phyloP scores from a whole-genome alignment of 2,113 vertebrate species.

The Labrus mixtus region DNA sequence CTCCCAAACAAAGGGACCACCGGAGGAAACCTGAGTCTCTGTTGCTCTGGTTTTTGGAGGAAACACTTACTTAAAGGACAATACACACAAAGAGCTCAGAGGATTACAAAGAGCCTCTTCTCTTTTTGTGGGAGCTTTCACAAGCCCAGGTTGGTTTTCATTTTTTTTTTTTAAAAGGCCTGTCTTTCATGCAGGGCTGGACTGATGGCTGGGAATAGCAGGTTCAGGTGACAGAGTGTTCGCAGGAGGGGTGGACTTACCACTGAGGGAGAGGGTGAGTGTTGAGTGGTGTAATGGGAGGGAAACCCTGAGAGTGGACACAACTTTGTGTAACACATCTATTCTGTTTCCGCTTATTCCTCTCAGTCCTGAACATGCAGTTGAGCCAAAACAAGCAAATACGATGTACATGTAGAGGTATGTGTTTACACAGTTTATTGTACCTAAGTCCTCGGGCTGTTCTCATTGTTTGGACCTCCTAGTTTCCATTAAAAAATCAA shows the following conservation, averaged over 20 bases:
- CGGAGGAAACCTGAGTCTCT: constrained; percentile 57
- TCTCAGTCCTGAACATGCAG: background rate
- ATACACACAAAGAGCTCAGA: constrained; percentile 49
- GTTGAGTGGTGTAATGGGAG: constrained; percentile 49
- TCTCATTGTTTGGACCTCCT: background rate
- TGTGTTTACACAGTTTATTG: background rate
- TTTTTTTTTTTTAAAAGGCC: constrained; percentile 53
- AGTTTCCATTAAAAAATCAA: background rate
- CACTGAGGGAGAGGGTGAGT: constrained; percentile 30
- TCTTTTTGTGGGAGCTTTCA: constrained; percentile 65
- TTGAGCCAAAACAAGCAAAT: constrained; percentile 26
- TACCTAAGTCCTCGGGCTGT: constrained; percentile 4
- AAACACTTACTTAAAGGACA: constrained; percentile 60
- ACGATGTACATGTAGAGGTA: background rate
- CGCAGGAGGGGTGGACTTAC: constrained; percentile 15
- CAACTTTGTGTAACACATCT: background rate
- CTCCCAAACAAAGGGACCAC: constrained; percentile 61
- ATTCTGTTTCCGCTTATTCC: background rate
- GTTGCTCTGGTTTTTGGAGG: constrained; percentile 45
- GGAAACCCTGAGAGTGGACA: constrained; percentile 26
- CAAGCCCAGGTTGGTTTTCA: constrained; percentile 45
- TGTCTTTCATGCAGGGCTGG: constrained; percentile 57
- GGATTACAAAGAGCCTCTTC: constrained; percentile 70
- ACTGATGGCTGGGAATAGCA: constrained; percentile 54
- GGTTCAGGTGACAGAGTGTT: constrained; percentile 67